Conservation (phyloP, 1,140 invertebrate genomes). For the Kradibia gibbosae region DNA sequence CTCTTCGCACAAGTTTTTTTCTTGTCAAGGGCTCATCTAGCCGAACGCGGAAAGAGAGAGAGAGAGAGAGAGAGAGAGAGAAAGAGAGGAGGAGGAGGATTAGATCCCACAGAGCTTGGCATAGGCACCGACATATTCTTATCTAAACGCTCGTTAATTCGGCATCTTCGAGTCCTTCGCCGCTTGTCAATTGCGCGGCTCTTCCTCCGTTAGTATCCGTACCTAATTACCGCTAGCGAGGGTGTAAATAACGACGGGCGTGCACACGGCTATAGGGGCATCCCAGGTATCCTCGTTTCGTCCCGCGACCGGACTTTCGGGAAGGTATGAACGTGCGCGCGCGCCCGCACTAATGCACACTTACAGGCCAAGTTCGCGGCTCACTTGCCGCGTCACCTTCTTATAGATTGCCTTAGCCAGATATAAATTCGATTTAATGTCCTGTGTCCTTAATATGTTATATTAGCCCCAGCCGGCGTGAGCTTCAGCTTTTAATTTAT, state of each 20-base stretch:
- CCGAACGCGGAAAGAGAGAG: background rate
- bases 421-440: constrained; percentile 15
- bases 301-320: background rate
- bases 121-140: background rate
- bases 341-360: too few species aligned
- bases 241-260: constrained; percentile 1
- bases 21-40: too few species aligned
- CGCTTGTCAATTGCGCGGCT: background rate
- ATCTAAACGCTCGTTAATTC: constrained; percentile 26
- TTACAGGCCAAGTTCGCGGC: background rate
- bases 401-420: constrained; percentile 2
- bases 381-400: constrained; percentile 5
- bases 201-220: background rate
- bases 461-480: background rate
- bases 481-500: constrained; percentile 12
- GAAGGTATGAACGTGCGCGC: too few species aligned
- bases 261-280: background rate
- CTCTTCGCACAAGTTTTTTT: too few species aligned
- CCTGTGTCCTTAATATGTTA: constrained; percentile 10
- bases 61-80: background rate
- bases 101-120: background rate
- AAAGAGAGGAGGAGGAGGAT: background rate
- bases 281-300: background rate
- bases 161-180: background rate
- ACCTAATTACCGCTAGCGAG: background rate